A percentile compares a stretch with the other conserved stretches of the same genome.
Conservation (phyloP, 2,888 invertebrate species). For the Pseudolycoriella hygida region DNA sequence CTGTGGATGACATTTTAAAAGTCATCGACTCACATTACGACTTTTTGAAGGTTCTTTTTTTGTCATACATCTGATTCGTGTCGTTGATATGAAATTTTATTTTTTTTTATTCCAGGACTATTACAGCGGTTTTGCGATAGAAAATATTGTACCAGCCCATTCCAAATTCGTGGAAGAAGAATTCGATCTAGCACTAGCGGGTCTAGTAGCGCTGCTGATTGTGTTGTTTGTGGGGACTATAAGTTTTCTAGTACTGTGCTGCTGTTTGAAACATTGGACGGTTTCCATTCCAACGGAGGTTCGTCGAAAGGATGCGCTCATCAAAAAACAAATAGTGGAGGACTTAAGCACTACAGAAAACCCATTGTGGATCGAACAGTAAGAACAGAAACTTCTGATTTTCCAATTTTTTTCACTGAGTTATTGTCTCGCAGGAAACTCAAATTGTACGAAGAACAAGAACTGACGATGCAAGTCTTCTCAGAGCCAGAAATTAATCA, state of each 20-base stretch:
- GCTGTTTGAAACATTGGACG: conserved; percentile 75
- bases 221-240: conserved; percentile 73
- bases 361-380: conserved; percentile 85
- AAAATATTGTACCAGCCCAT: conserved; percentile 54
- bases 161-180: conserved; percentile 48
- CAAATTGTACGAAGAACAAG: conserved; percentile 79
- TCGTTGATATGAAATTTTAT: background rate
- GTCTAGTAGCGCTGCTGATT: conserved; percentile 66
- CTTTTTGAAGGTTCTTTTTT: conserved; percentile 43
- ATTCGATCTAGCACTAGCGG: conserved; percentile 73
- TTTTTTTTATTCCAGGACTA: conserved; percentile 29
- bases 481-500: conserved; percentile 43
- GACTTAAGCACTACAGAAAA: conserved; percentile 81
- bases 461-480: conserved; percentile 85
- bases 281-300: conserved; percentile 65
- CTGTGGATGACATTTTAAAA: conserved; percentile 61
- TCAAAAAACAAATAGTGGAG: conserved; percentile 66
- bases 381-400: conserved; percentile 20
- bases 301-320: conserved; percentile 65
- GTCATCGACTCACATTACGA: conserved; percentile 74
- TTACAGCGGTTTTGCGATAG: conserved; percentile 54
- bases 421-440: conserved; percentile 40
- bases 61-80: too few relatives aligned
- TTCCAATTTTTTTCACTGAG: conserved; percentile 2
- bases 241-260: conserved; percentile 72